Conservation (phyloP, 2,888 invertebrate genomes). For the Criorhina ranunculi region DNA sequence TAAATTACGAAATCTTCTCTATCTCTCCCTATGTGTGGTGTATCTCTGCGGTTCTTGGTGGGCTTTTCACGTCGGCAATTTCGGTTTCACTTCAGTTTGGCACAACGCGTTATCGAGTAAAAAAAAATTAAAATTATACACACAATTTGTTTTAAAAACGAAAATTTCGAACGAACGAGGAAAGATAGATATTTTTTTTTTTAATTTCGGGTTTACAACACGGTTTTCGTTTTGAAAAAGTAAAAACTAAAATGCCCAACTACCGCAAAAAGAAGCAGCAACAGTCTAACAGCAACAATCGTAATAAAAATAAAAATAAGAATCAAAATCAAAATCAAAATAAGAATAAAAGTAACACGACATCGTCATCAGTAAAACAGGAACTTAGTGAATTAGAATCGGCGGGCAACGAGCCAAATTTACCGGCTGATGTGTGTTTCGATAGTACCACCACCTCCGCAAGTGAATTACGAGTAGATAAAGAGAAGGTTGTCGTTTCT, state of each 20-base stretch:
- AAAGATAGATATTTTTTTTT: conserved; percentile 24
- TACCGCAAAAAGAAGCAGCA: conserved; percentile 79
- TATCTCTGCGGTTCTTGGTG: conserved; percentile 44
- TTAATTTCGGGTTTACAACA: conserved; percentile 27
- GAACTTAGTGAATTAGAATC: conserved; percentile 49
- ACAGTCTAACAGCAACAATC: conserved; percentile 79
- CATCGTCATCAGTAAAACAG: conserved; percentile 57
- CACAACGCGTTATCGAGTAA: conserved; percentile 71
- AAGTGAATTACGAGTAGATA: conserved; percentile 45
- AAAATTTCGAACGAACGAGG: conserved; percentile 63
- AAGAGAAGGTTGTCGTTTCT: conserved; percentile 43
- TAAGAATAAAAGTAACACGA: conserved; percentile 75
- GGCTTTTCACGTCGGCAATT: conserved; percentile 58
- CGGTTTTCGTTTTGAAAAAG: conserved; percentile 40
- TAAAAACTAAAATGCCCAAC: conserved; percentile 81
- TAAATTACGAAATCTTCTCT: conserved; percentile 66
- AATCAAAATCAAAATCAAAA: conserved; percentile 79
- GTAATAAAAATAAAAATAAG: conserved; percentile 81
- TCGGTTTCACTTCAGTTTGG: conserved; percentile 69
- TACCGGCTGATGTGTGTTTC: conserved; percentile 61
- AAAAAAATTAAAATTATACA: conserved; percentile 36
- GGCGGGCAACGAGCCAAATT: conserved; percentile 64
- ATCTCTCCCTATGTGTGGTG: conserved; percentile 34
- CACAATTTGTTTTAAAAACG: conserved; percentile 36
- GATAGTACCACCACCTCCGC: conserved; percentile 28